A percentile compares a stretch with the other conserved stretches of the same genome.
Conservation (phyloP, 2,797 vertebrate species). For the Todus mexicanus region DNA sequence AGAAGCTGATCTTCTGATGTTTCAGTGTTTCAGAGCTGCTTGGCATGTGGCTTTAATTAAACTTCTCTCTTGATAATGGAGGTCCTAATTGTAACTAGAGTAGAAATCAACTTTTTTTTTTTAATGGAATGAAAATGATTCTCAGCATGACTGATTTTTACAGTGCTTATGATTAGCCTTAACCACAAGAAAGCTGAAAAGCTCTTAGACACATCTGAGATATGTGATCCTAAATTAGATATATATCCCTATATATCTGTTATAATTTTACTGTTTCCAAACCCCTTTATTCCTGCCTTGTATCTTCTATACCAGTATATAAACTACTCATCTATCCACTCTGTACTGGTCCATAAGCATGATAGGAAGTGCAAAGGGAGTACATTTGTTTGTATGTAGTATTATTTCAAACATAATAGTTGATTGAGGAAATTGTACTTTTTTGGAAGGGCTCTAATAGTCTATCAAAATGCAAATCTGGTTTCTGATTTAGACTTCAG, state of each 20-base stretch:
- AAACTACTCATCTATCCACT: background rate
- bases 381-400: background rate
- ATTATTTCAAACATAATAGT: background rate
- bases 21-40: background rate
- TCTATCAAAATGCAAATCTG: background rate
- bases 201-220: too few relatives aligned
- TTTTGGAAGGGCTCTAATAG: background rate
- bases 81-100: background rate
- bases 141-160: background rate
- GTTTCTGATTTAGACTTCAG: background rate
- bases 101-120: background rate
- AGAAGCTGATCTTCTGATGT: background rate
- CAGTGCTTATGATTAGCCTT: too few relatives aligned
- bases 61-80: background rate
- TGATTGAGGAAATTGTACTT: background rate
- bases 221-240: too few relatives aligned
- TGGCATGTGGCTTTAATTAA: background rate
- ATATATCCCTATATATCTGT: too few relatives aligned
- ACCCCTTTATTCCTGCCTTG: background rate
- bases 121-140: background rate
- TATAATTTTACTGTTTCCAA: too few relatives aligned
- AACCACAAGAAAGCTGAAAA: too few relatives aligned
- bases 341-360: background rate
- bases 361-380: background rate
- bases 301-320: background rate